Evolutionary conservation across 2,888 invertebrate genomes (phyloP), one percentile per base, ranked within the genome.

Genomic region (Choristoneura rosaceana): DNA sequence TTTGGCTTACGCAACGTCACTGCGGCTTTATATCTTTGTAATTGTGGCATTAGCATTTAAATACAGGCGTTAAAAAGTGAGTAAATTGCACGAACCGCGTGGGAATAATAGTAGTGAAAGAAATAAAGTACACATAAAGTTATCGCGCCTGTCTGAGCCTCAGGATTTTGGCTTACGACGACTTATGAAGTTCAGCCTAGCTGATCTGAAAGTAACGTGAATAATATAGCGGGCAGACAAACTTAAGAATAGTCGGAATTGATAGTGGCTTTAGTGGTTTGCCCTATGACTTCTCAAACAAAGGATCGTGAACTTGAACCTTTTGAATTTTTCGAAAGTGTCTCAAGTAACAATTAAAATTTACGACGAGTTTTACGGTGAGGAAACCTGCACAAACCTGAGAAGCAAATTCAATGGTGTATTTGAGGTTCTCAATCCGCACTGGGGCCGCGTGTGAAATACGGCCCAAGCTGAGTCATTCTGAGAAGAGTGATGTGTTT

Each of bases 31-130:
- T 73, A 41, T 15, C 60, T 38, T 62, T 47, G 55, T 67, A 45
- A 47, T 62, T 43, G 34, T 7, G 9, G 52, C 33, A 62, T 62
- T 63, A 68, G 5, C 34, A 68, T 67, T 59, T n/a, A 63, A 59
- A 63, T 68, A 9, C 52, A 60, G 15, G 52, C 52, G 34, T 50
- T 60, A 47, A 41, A 64, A 70, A 63, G 45, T 63, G 45, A 47
- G 64, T 52, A 55, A 55, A 55, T 14, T 50, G n/a, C 34, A 50
- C 5, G 50, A 64, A 7, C 34, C 38, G 50, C 34, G 38, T 47
- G 47, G 34, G 50, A 50, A 64, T 50, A 64, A 50, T 45, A 45
- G 25, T 62, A 41, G 74, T 68, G 69, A 75, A 74, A 76, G 74
- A 45, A 45, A 62, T 71, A 33, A 45, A 45, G 33, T 43, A 62